A percentile compares a stretch with the other conserved stretches of the same genome.
These are phyloP conservation scores for Ascidia mentula DNA, from an alignment of 23 tunicate genomes.

Conservation along the genomic window DNA sequence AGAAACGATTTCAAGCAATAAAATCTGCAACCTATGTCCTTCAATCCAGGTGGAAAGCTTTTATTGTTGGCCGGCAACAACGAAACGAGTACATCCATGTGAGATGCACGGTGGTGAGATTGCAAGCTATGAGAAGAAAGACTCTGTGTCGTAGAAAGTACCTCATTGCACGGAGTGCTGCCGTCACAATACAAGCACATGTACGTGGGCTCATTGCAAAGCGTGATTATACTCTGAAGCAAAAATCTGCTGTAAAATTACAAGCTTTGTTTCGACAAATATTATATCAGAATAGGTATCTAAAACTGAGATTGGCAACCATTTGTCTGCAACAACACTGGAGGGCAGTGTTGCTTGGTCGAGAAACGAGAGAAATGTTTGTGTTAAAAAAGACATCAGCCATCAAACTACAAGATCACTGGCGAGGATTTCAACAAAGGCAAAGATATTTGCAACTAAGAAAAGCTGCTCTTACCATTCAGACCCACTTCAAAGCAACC, in stretches of 20 bases:
- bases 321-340: constrained; percentile 10
- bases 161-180: not conserved
- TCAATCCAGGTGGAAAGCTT: too few species aligned
- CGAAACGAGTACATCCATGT: not conserved
- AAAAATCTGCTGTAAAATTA: too few species aligned
- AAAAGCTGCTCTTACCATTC: not conserved
- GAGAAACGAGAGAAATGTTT: not conserved
- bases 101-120: not conserved
- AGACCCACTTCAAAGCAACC: not conserved
- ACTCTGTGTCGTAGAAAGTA: not conserved
- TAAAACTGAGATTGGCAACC: not conserved
- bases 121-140: not conserved
- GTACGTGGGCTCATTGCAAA: not conserved
- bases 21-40: too few species aligned
- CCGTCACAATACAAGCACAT: not conserved
- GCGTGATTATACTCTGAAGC: too few species aligned
- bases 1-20: too few species aligned
- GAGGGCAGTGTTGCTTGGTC: constrained; percentile 10
- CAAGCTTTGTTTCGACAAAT: too few species aligned
- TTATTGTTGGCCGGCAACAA: not conserved
- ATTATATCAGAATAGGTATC: not conserved
- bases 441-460: not conserved
- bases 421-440: too few species aligned
- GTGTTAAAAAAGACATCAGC: not conserved
- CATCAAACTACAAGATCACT: too few species aligned